phyloP scores from a whole-genome alignment of 2,888 invertebrate species.

The Drosophila anomalipes region DNA sequence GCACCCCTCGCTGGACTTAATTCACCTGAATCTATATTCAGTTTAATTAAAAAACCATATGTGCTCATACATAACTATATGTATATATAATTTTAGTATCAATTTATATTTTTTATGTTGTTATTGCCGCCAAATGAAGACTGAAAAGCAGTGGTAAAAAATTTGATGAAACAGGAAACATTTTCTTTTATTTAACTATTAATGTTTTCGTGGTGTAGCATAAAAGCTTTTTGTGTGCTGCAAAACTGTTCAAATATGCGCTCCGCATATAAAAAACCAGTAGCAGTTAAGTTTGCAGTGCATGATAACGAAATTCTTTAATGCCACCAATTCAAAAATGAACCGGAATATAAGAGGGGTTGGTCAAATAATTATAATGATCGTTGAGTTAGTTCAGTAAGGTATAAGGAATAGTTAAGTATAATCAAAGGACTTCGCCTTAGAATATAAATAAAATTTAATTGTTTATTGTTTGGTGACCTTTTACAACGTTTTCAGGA shows the following conservation, averaged over 20 bases:
- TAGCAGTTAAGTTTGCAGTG: not conserved
- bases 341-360: not conserved
- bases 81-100: not conserved
- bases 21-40: conserved; percentile 20
- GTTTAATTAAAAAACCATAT: conserved; percentile 49
- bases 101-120: not conserved
- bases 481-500: not conserved
- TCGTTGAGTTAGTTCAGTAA: not conserved
- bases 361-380: not conserved
- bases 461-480: not conserved
- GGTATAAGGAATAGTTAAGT: not conserved
- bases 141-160: not conserved
- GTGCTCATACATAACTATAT: conserved; percentile 13
- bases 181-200: not conserved
- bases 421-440: not conserved
- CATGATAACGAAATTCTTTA: not conserved
- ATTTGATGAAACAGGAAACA: not conserved
- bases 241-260: not conserved
- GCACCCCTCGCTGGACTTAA: not conserved
- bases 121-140: not conserved
- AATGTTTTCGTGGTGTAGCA: not conserved
- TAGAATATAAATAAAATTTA: not conserved
- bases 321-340: not conserved
- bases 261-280: not conserved
- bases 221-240: not conserved